Evolutionary conservation across 1,140 invertebrate genomes (phyloP), one percentile per base, ranked within the genome.

Genomic region (Linepithema humile): DNA sequence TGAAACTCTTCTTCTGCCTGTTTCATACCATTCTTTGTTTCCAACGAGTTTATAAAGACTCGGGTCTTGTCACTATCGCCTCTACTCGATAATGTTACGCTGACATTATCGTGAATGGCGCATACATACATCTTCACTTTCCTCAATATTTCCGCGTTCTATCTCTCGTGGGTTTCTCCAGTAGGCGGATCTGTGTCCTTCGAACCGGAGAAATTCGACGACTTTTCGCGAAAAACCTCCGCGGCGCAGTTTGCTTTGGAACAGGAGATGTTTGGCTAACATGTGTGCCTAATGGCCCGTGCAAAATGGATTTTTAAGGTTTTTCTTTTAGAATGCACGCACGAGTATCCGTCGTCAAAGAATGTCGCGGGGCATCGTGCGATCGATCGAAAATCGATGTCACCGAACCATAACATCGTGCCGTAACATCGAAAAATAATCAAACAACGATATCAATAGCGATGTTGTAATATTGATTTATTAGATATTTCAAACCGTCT

Each of bases 251-350:
- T 91, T 91, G 82, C 88, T 90, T 91, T 89, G 88, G 88, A 90
- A 89, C 62, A 67, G 59, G 86, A 87, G 88, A 89, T 91, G 91
- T 91, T 91, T 91, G 90, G 88, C 85, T 87, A 91, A 89, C 91
- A 89, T 91, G 88, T 91, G 89, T 87, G 87, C 89, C 86, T 92
- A 92, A 92, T 92, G 90, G 91, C 50, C 84, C 89, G 87, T 87
- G 90, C 85, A 86, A 92, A 91, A 92, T 92, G 89, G 88, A 92
- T 92, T 91, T 92, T 91, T 86, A 85, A 89, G 88, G 78, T 85
- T 77, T 82, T 75, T 82, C 78, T 90, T 89, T 86, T 84, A 77
- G 85, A 75, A 82, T 43, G 64, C 60, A 17, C 43, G 23, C 38
- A 32, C 67, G 23, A 73, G 38, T 70, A 80, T 80, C 59, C 38